These are phyloP conservation scores for Otis tarda DNA, from an alignment of 2,113 vertebrate genomes.

Conservation along the genomic window DNA sequence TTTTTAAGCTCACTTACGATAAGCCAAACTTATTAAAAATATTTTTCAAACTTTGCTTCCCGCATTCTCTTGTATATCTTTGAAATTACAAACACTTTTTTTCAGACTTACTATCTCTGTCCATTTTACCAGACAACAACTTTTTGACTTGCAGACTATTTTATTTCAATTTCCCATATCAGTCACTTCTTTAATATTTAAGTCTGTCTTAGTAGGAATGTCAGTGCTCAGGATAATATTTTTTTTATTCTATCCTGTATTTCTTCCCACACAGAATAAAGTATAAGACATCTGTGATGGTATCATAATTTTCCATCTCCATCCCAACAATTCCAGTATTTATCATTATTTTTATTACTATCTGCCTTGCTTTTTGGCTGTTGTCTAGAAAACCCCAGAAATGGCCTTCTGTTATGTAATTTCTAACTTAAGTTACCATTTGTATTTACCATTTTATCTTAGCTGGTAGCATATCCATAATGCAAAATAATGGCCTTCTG, in stretches of 20 bases:
- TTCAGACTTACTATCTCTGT: background rate
- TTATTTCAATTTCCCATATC: background rate
- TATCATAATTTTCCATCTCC: background rate
- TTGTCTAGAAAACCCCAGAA: background rate
- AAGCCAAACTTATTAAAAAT: background rate
- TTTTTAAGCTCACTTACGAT: background rate
- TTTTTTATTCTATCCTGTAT: background rate
- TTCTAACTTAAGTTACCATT: background rate
- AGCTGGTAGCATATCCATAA: background rate
- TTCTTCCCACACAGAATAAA: background rate
- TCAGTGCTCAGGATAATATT: background rate
- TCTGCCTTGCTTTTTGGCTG: background rate
- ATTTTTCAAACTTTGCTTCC: background rate
- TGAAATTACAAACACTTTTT: background rate
- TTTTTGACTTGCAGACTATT: background rate
- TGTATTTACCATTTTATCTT: background rate
- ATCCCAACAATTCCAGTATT: background rate
- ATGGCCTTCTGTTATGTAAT: background rate
- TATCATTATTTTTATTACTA: background rate
- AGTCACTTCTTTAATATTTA: background rate
- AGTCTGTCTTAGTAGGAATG: background rate
- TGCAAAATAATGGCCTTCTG: background rate
- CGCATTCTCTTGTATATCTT: background rate
- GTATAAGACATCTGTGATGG: background rate
- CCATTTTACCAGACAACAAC: background rate